Percentiles rank a stretch among this genome's conserved stretches.
phyloP scores from a whole-genome alignment of 2,113 vertebrate species.

The Polypterus senegalus region DNA sequence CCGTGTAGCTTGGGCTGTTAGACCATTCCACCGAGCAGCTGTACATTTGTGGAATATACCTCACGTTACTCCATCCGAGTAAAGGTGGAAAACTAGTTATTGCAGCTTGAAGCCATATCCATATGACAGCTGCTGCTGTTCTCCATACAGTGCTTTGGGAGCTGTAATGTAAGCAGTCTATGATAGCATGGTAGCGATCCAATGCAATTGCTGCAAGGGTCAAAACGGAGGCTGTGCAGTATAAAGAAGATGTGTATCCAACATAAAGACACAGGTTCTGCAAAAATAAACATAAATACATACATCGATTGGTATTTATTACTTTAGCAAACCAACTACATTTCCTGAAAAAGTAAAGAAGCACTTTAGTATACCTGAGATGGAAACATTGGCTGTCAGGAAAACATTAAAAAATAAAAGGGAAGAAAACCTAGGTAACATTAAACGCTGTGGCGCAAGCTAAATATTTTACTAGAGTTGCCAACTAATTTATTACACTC shows the following conservation, averaged over 20 bases:
- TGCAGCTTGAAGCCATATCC: slow-evolving; percentile 65
- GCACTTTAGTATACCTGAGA: too few species aligned
- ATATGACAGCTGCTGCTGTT: slow-evolving; percentile 42
- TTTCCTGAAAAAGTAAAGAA: neutral
- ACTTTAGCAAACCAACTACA: neutral
- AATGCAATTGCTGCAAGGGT: slow-evolving; percentile 59
- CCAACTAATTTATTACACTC: too few species aligned
- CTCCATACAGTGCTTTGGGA: slow-evolving; percentile 52
- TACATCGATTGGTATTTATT: neutral
- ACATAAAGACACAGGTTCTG: slow-evolving; percentile 56
- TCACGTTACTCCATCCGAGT: slow-evolving; percentile 53
- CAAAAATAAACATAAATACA: slow-evolving; percentile 17
- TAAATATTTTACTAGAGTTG: too few species aligned
- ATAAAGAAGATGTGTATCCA: slow-evolving; percentile 63
- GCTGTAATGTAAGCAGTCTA: slow-evolving; percentile 56
- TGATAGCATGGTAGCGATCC: slow-evolving; percentile 60
- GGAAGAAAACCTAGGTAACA: too few species aligned
- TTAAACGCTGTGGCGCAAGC: too few species aligned
- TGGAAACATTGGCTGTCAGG: too few species aligned
- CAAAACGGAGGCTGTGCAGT: slow-evolving; percentile 59
- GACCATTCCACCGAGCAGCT: slow-evolving; percentile 52
- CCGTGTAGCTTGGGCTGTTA: slow-evolving; percentile 49
- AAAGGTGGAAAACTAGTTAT: slow-evolving; percentile 53
- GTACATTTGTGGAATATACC: slow-evolving; percentile 47
- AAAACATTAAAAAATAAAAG: too few species aligned